Percentiles rank a stretch among this genome's conserved stretches.
Evolutionary conservation across 2,888 invertebrate genomes (phyloP).

Genomic region (Philopedon plagiatum): DNA sequence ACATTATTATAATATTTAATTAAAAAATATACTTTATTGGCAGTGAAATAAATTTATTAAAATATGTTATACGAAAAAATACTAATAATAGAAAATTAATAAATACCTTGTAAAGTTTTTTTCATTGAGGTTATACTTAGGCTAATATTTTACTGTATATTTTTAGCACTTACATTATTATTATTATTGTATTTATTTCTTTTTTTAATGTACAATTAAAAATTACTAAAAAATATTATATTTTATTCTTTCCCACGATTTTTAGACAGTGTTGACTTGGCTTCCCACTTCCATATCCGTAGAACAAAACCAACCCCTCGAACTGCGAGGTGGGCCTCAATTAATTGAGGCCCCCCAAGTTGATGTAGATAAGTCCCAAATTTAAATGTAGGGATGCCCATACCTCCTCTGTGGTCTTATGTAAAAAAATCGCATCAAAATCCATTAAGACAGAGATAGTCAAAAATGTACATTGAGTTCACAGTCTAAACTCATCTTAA

Average conservation of each 20-base stretch:
- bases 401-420: too few species aligned
- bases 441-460: too few species aligned
- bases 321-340: too few species aligned
- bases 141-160: conserved; percentile 48
- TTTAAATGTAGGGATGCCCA: too few species aligned
- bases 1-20: conserved; percentile 20
- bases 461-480: too few species aligned
- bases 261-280: too few species aligned
- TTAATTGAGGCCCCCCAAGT: too few species aligned
- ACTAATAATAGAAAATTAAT: conserved; percentile 28
- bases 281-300: too few species aligned
- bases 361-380: too few species aligned
- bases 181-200: conserved; percentile 48
- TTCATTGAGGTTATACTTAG: conserved; percentile 29
- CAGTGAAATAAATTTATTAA: conserved; percentile 28
- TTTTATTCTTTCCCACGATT: neutral
- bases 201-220: conserved; percentile 50
- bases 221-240: conserved; percentile 35
- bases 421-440: too few species aligned
- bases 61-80: conserved; percentile 15
- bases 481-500: too few species aligned
- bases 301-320: too few species aligned
- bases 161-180: conserved; percentile 50
- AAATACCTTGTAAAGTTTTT: conserved; percentile 25
- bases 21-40: conserved; percentile 17